Evolutionary conservation across 2,113 vertebrate genomes (phyloP), one percentile per base, ranked within the genome.

Genomic region (Pomatorhinus ruficollis): DNA sequence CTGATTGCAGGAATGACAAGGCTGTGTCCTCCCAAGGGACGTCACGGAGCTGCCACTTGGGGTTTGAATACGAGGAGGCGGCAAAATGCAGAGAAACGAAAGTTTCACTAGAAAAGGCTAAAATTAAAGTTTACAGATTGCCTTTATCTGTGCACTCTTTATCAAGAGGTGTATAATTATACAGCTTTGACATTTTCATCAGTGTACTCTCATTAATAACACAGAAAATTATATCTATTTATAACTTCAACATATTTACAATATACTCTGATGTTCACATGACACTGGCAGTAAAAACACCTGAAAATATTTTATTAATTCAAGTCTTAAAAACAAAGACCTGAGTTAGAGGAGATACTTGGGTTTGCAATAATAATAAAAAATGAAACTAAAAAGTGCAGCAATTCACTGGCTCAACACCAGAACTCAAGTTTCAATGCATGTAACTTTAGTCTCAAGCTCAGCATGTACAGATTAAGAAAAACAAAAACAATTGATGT

Each of bases 161-260:
- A 96, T 85, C 92, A 64, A 91, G 68, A 79, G 85, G 56, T 60
- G 28, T 9, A 1, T 94, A 97, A 95, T 94, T 96, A 96, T 93
- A 81, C 96, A 93, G 92, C 83, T 69, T 65, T 97, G 92, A 95
- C 90, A 96, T 96, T 97, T 97, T 94, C 95, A 95, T 92, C 68
- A 91, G 83, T 89, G 92, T 83, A 60, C 52, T 87, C 90, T 95
- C 93, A 95, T 95, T 97, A 97, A 95, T 94, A 97, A 92, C 76
- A 89, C 10, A 75, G 81, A 84, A 96, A 97, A 96, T 97, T 87
- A 74, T 63, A 87, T 53, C 87, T 97, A 97, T 95, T 96, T 97
- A 95, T 95, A 97, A 93, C 92, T 77, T 61, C 64, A 71, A 47
- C 53, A 35, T 97, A 95, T 95, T 97, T 93, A 88, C 83, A 96